Base-by-base conservation (phyloP, 2,113 vertebrate species). In the Podiceps cristatus region DNA sequence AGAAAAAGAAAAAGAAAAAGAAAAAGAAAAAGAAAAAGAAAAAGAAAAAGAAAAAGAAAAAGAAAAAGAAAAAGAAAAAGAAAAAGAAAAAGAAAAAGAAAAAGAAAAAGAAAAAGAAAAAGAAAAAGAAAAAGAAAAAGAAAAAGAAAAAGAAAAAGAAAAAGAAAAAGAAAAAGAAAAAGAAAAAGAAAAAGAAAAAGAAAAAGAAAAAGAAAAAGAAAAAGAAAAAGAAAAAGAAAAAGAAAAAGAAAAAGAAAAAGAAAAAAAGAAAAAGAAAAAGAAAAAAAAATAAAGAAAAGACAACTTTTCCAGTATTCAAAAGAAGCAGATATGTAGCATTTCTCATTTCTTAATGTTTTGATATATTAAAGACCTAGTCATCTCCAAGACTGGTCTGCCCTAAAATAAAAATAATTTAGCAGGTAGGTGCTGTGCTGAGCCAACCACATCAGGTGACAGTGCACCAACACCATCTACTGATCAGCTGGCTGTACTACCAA, bases 381-480 rank as follows among this genome's bases (percentile, higher is more conserved):
- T 68, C 33, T 86, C n/a, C 50, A 75, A n/a, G 40, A 52, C 33
- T 40, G n/a, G 5, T 44, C 40, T 74, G 18, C 23, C 80, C 27
- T 50, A 10, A 59, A 67, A 76, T 19, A 37, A 52, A 67, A 72
- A 18, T 8, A 5, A 5, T 67, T 81, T 69, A 62, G 37, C 20
- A 66, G 28, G 14, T 58, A 28, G 10, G 31, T n/a, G 7, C n/a
- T 31, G 47, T 25, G 11, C 7, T 31, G 4, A 6, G 31, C 45
- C 37, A 49, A 6, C 7, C 18, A 33, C 71, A 52, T 52, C 11
- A 35, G 73, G 73, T 90, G 86, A 86, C 74, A 93, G 95, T 94
- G 82, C 97, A 96, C 31, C 75, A 97, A 79, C 90, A 86, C 97
- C 97, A 97, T 53, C 97, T 98, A 62, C 96, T 88, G 97, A 42